Evolutionary conservation across 2,888 invertebrate genomes (phyloP), one percentile per base, ranked within the genome.

Genomic region (Seira sanloemensis): DNA sequence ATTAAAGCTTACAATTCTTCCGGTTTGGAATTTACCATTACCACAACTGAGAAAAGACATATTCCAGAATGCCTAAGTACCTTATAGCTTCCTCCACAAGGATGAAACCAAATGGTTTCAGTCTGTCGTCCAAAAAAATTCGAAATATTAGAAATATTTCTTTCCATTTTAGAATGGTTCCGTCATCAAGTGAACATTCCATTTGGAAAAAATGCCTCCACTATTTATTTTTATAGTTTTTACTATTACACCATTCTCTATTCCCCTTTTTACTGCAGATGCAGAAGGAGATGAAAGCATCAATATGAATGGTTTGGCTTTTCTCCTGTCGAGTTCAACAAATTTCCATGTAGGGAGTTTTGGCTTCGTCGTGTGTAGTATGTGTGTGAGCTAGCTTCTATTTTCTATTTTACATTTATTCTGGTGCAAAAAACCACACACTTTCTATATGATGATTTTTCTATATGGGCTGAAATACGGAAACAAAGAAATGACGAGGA

Each of bases 41-140:
- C 71, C 25, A 58, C 72, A 24, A 7, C 54, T 58, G 50, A 50
- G 50, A 12, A 50, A 2, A 50, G 50, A 50, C n/a, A 50, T 16
- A 18, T 50, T 50, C 50, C 16, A 50, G 50, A 50, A n/a, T n/a
- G n/a, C n/a, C n/a, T n/a, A n/a, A 50, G 50, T 50, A 18, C 5
- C 50, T 50, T 50, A 50, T 50, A 12, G 50, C 50, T 50, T 50
- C 50, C 50, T 50, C 16, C 50, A 7, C 50, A 2, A n/a, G n/a
- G n/a, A n/a, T n/a, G 16, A 50, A 50, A 65, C 65, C 74, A 74
- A 74, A 74, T 74, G 74, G 74, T 65, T 65, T 74, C 74, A 65
- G 62, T 74, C 65, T 74, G 74, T 65, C 74, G 37, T 74, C 74
- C 1, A 12, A 16, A 16, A 50, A 50, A 50, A 50, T 50, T 50